Evolutionary conservation across 2,888 invertebrate species (phyloP).

Genomic region (Tetragonisca angustula): DNA sequence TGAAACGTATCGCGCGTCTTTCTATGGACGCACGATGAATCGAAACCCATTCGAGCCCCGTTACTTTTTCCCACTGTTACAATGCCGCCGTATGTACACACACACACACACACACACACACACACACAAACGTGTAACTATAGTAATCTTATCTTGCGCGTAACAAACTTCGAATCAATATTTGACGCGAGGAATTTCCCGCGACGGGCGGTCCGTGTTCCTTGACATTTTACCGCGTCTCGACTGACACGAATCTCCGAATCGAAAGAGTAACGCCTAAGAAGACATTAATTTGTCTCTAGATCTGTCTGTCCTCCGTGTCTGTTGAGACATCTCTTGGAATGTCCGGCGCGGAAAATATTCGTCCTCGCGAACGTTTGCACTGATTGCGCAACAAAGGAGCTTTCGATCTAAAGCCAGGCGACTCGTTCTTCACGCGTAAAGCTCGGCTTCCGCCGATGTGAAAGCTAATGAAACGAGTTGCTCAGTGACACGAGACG

Average conservation of each 20-base stretch:
- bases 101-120: too few species aligned
- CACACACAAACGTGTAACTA: too few species aligned
- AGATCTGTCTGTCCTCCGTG: not conserved
- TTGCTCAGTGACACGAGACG: slow-evolving; percentile 24
- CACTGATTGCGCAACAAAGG: not conserved
- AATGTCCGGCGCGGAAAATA: too few species aligned
- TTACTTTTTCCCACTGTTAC: not conserved
- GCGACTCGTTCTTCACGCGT: not conserved
- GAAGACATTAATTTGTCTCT: not conserved
- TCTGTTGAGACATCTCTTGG: not conserved
- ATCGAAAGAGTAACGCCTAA: not conserved
- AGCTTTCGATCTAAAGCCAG: not conserved
- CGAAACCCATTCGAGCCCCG: not conserved
- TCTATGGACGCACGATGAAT: slow-evolving; percentile 14
- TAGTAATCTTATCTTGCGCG: too few species aligned
- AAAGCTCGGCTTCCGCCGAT: slow-evolving; percentile 26
- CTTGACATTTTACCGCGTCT: too few species aligned
- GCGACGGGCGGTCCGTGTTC: too few species aligned
- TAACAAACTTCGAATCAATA: too few species aligned
- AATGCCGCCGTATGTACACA: too few species aligned
- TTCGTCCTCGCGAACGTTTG: too few species aligned
- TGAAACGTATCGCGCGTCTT: slow-evolving; percentile 33
- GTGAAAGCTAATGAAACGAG: slow-evolving; percentile 43
- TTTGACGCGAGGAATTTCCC: not conserved
- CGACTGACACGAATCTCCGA: too few species aligned